A percentile compares a stretch with the other conserved stretches of the same genome.
phyloP scores from a whole-genome alignment of 2,888 invertebrate species.

The Pseudolycoriella hygida region DNA sequence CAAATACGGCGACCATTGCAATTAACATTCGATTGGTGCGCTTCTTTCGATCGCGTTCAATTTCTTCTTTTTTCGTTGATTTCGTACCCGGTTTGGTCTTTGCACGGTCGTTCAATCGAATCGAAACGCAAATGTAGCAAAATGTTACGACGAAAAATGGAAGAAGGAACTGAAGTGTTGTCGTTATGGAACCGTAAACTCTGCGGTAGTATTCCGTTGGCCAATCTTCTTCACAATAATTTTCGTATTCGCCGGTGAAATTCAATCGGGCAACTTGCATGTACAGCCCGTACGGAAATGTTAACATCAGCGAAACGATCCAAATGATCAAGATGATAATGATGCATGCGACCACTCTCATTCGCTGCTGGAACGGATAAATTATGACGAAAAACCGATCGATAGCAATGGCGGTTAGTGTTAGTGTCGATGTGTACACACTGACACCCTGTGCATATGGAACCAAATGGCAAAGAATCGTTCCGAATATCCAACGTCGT shows the following conservation, averaged over 20 bases:
- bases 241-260: constrained; percentile 28
- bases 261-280: constrained; percentile 37
- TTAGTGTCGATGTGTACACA: constrained; percentile 79
- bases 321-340: constrained; percentile 65
- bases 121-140: constrained; percentile 70
- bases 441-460: constrained; percentile 74
- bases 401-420: constrained; percentile 80
- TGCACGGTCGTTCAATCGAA: constrained; percentile 55
- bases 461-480: constrained; percentile 64
- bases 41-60: constrained; percentile 62
- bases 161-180: constrained; percentile 68
- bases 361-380: constrained; percentile 67
- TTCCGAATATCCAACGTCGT: constrained; percentile 71
- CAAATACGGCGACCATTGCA: constrained; percentile 82
- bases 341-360: constrained; percentile 59
- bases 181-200: constrained; percentile 60
- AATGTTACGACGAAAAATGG: constrained; percentile 75
- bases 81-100: constrained; percentile 57
- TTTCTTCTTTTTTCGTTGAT: constrained; percentile 56
- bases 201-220: constrained; percentile 51
- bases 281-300: constrained; percentile 71
- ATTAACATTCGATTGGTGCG: constrained; percentile 81
- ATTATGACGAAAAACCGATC: constrained; percentile 84
- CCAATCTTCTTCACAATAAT: constrained; percentile 64
- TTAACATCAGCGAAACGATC: constrained; percentile 60